Evolutionary conservation across 2,888 invertebrate species (phyloP), one percentile per base, ranked within the genome.

Genomic region (Scelioninae gen. 2): DNA sequence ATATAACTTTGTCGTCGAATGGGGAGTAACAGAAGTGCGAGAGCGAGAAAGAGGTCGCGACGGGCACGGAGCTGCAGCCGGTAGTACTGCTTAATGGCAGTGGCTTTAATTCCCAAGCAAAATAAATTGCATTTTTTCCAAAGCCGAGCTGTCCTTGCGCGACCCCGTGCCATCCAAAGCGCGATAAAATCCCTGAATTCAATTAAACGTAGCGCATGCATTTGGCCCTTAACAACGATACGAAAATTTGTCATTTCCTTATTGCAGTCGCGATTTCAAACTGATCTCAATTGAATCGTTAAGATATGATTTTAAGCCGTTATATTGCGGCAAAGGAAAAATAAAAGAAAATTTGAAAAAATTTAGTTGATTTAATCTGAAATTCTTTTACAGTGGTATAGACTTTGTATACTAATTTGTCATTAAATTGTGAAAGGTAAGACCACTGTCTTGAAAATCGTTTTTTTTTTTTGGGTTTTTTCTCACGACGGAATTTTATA

Each of bases 81-180:
- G 72, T 60, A 65, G 73, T 69, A 69, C 63, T 52, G 67, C 68
- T 74, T 70, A 73, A 73, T 68, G 72, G 70, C 63, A 64, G 53
- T 55, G 57, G 77, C 74, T 78, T 78, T 78, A 78, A 79, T 78
- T 79, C 76, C 73, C 68, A 76, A 76, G 78, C 73, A 76, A 78
- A 79, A 78, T 79, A 81, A 79, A 80, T 80, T 79, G 79, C 77
- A 77, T 78, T 79, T 81, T 75, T 80, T 80, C 74, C 76, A 74
- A 67, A 64, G 39, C 60, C 52, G 57, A 45, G 55, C 43, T 67
- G 65, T 65, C 72, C 65, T 67, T 63, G 61, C 65, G 18, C 73
- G 69, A 75, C 69, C 74, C 65, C 71, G 63, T 70, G 72, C 73
- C 58, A 60, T 63, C 53, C 63, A 67, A 57, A 52, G 65, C 61